Evolutionary conservation across 2,113 vertebrate species (phyloP).

Genomic region (Bubo scandiacus): DNA sequence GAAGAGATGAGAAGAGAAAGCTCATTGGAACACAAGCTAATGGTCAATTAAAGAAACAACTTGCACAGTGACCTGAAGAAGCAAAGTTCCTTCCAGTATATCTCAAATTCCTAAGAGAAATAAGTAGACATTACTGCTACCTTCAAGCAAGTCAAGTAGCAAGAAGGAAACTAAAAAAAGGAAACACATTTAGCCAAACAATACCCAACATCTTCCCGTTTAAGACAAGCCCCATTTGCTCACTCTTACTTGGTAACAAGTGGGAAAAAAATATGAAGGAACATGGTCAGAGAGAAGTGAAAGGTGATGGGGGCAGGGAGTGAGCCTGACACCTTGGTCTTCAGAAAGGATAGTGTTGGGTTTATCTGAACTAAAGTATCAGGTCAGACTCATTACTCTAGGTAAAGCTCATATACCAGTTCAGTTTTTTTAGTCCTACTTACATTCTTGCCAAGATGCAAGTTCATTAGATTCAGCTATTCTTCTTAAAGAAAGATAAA

Average conservation of each 20-base stretch:
- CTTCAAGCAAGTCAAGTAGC: background rate
- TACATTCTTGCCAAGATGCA: background rate
- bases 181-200: background rate
- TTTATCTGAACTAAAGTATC: background rate
- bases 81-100: background rate
- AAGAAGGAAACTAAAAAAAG: background rate
- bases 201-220: background rate
- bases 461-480: background rate
- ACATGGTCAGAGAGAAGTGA: background rate
- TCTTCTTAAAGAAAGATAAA: background rate
- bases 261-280: background rate
- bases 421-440: background rate
- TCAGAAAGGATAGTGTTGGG: background rate
- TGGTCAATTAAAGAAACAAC: background rate
- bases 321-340: background rate
- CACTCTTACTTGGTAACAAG: background rate
- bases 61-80: background rate
- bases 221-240: background rate
- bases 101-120: background rate
- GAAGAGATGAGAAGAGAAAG: background rate
- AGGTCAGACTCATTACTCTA: background rate
- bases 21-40: background rate
- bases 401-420: background rate
- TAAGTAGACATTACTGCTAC: background rate
- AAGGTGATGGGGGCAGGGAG: background rate